Evolutionary conservation across 2,113 vertebrate species (phyloP).

Genomic region (Centrocercus urophasianus): DNA sequence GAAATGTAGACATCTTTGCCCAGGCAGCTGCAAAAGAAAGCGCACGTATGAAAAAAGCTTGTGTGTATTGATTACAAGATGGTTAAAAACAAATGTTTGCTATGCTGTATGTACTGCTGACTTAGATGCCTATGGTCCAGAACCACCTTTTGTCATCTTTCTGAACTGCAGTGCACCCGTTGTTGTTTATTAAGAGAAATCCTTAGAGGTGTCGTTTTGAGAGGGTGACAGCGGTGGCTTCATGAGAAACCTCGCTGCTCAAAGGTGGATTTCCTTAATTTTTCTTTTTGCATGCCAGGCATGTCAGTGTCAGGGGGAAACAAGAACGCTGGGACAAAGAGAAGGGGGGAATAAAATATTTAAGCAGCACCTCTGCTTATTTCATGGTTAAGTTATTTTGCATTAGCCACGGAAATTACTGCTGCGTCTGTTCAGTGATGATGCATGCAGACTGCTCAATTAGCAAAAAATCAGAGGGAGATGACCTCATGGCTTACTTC

Average conservation of each 20-base stretch:
- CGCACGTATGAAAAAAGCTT: background rate
- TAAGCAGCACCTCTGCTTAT: constrained; percentile 55
- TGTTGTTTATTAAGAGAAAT: background rate
- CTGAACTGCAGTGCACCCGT: background rate
- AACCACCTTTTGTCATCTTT: background rate
- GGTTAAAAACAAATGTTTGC: background rate
- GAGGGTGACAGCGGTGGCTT: background rate
- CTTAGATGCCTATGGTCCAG: accelerated
- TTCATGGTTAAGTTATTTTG: constrained; percentile 66
- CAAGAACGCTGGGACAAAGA: background rate
- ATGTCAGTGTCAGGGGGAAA: background rate
- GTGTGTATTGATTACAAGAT: background rate
- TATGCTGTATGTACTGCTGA: accelerated
- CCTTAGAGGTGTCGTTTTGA: background rate
- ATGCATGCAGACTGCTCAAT: constrained; percentile 59
- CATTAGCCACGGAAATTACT: constrained; percentile 50
- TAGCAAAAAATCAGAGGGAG: constrained; percentile 1
- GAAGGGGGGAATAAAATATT: constrained; percentile 26
- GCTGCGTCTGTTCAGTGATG: constrained; percentile 15
- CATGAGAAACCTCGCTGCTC: background rate
- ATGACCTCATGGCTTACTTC: background rate
- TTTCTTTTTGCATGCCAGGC: background rate
- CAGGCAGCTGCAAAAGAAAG: constrained; percentile 13
- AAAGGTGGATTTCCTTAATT: background rate
- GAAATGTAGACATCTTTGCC: background rate